Base-by-base conservation (phyloP, 2,797 vertebrate genomes). In the Pantherophis vulpinus region DNA sequence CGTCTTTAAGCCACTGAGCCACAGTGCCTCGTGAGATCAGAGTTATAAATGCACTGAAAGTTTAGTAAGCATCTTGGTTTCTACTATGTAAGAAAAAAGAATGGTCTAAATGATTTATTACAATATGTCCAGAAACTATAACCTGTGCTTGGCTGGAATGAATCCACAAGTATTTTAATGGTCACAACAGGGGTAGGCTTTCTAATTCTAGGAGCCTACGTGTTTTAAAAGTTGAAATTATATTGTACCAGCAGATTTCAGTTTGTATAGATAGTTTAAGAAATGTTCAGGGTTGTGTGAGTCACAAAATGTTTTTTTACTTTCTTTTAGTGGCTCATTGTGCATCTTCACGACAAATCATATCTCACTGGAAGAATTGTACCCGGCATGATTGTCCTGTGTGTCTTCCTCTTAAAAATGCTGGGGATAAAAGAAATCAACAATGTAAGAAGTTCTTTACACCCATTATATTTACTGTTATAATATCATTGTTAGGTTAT, bases 341-440 rank as follows among this genome's bases (percentile, higher is more conserved):
- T 89, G 99, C 99, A 18, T 99, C 99, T 96, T 99, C 99, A 96
- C 98, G 99, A 98, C 99, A 99, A 98, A 99, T 99, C 97, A 99
- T 99, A 98, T 99, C 99, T 47, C 99, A 99, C 97, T 99, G 99
- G 99, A 99, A 99, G 98, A 99, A 99, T 93, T 99, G 99, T 98
- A 99, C 99, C 0, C 97, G 99, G 91, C 99, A 99, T 29, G 99
- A 99, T 97, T 99, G 99, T 98, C 99, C 99, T 90, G 99, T 99
- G 13, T 99, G 99, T 97, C 98, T 99, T 94, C 99, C 99, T 23
- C 98, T 99, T 93, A 99, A 99, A 98, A 99, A 99, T 87, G 99
- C 99, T 89, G 99, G 99, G 29, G 99, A 99, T 98, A 99, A 99
- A 98, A 98, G 99, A 96, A 99, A 99, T 97, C 99, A 99, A 95